A percentile compares a stretch with the other conserved stretches of the same genome.
Conservation (phyloP, 2,113 vertebrate genomes). For the Emydura subglobosa region DNA sequence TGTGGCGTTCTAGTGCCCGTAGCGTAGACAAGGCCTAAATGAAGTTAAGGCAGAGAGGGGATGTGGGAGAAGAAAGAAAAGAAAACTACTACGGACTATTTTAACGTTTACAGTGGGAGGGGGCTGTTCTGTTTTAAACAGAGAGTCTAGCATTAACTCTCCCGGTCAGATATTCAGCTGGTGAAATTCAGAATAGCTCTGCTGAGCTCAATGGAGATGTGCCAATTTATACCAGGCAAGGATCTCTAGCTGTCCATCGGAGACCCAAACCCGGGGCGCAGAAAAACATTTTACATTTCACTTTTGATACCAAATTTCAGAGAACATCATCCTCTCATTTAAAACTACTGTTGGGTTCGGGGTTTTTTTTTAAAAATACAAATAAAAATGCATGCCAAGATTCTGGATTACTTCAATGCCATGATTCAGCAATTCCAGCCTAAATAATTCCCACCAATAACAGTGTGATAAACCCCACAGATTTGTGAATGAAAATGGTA, state of each 20-base stretch:
- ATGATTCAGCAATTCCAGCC: neutral
- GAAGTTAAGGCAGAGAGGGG: neutral
- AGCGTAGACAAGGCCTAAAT: neutral
- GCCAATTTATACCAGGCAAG: neutral
- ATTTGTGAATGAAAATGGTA: neutral
- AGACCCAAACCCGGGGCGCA: neutral
- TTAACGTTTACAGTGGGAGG: neutral
- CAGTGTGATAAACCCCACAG: neutral
- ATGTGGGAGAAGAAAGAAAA: neutral
- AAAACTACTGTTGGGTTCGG: too few species aligned
- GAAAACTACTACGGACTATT: neutral
- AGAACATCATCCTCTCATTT: neutral
- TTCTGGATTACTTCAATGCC: neutral
- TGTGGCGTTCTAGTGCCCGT: neutral
- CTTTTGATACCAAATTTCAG: fast-evolving
- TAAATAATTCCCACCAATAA: neutral
- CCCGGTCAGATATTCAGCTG: neutral
- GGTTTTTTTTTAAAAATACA: neutral
- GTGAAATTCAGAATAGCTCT: neutral
- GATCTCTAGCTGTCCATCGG: neutral
- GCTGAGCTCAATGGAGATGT: neutral
- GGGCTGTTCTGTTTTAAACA: neutral
- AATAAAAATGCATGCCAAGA: neutral
- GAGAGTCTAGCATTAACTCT: neutral
- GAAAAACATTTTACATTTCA: fast-evolving